phyloP scores from a whole-genome alignment of 2,113 vertebrate genomes.

The Channa argus region DNA sequence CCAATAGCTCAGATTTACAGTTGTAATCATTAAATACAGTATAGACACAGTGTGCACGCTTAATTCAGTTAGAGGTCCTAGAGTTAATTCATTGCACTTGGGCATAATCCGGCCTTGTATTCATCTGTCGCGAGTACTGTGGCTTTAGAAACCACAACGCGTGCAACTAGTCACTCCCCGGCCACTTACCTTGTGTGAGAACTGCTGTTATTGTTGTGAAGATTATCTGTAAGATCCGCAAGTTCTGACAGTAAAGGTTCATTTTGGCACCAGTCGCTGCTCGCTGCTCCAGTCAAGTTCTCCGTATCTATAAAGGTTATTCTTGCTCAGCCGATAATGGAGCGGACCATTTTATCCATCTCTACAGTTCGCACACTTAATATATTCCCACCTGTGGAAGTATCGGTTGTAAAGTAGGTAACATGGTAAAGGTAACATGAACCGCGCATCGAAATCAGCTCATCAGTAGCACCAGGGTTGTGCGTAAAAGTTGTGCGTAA shows the following conservation, averaged over 20 bases:
- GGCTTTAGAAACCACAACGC: background rate
- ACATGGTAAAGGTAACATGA: conserved; percentile 10
- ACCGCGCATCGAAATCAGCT: conserved; percentile 32
- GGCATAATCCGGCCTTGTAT: background rate
- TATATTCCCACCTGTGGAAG: conserved; percentile 66
- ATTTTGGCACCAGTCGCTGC: conserved; percentile 74
- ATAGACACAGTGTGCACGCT: background rate
- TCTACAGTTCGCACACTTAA: conserved; percentile 36
- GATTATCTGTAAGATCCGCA: conserved; percentile 74
- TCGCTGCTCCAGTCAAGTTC: conserved; percentile 61
- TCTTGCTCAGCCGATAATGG: conserved; percentile 41
- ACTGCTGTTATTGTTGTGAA: conserved; percentile 68
- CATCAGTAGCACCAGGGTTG: conserved; percentile 17
- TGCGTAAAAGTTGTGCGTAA: conserved; percentile 80
- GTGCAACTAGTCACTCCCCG: background rate
- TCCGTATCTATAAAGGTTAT: conserved; percentile 38
- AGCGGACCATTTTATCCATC: conserved; percentile 56
- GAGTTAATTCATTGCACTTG: conserved; percentile 25
- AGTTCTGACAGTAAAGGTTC: conserved; percentile 67
- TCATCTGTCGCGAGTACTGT: background rate
- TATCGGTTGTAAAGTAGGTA: conserved; percentile 12
- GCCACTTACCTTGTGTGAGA: conserved; percentile 78
- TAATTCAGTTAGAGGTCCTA: background rate
- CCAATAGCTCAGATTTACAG: conserved; percentile 7
- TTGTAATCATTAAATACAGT: conserved; percentile 10